Conservation (phyloP, 1,140 invertebrate species). For the Scaptomyza montana region DNA sequence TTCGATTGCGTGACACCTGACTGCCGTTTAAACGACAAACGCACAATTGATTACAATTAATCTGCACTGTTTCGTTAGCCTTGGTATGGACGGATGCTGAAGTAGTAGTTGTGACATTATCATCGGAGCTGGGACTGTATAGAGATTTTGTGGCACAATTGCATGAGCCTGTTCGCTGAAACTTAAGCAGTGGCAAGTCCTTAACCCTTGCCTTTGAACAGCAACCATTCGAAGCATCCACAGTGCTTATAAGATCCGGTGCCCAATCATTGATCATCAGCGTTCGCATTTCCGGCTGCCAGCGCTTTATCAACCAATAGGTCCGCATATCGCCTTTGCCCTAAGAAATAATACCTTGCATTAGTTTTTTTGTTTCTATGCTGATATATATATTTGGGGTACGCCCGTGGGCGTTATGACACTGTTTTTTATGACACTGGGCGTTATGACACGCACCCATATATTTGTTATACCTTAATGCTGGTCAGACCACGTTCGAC, state of each 20-base stretch:
- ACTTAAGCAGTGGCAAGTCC: slow-evolving; percentile 30
- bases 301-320: slow-evolving; percentile 88
- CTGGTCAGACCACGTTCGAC: slow-evolving; percentile 87
- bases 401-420: no score
- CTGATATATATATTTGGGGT: not conserved
- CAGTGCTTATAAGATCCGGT: slow-evolving; percentile 75
- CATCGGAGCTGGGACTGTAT: slow-evolving; percentile 74
- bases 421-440: no score
- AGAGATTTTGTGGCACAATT: slow-evolving; percentile 73
- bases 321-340: slow-evolving; percentile 95
- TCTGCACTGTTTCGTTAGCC: slow-evolving; percentile 40
- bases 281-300: slow-evolving; percentile 37
- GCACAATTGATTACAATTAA: slow-evolving; percentile 69
- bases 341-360: slow-evolving; percentile 79
- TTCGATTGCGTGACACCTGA: slow-evolving; percentile 53
- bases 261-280: slow-evolving; percentile 42
- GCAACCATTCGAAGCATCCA: slow-evolving; percentile 55
- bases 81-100: slow-evolving; percentile 31
- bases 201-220: slow-evolving; percentile 28
- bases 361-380: not conserved
- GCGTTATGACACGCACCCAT: no score
- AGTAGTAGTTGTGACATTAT: slow-evolving; percentile 58
- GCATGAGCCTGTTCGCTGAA: slow-evolving; percentile 52
- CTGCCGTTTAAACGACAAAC: slow-evolving; percentile 69
- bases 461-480: slow-evolving; percentile 87